Conservation (phyloP, 2,113 vertebrate species). For the Reinhardtius hippoglossoides region DNA sequence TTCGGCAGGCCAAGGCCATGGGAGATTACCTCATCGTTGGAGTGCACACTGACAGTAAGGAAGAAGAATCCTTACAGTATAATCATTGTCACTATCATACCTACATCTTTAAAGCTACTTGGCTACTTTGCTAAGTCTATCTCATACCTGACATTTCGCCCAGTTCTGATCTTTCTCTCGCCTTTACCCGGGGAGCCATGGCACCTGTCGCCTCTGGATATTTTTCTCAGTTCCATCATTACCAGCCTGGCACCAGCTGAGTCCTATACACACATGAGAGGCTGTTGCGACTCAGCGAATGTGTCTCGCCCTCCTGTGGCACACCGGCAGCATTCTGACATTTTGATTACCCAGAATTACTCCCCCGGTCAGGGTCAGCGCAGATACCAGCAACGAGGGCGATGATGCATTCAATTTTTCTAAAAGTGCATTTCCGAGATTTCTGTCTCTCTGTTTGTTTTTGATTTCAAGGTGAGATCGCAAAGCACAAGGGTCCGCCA, state of each 20-base stretch:
- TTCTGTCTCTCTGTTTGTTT: not conserved
- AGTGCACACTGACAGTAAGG: constrained; percentile 94
- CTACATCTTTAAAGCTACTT: not conserved
- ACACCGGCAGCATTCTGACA: constrained; percentile 22
- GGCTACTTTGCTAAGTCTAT: not conserved
- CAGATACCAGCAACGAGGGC: constrained; percentile 1
- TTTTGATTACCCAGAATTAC: constrained; percentile 20
- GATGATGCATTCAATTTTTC: not conserved
- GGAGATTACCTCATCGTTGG: constrained; percentile 96
- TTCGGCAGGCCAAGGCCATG: constrained; percentile 96
- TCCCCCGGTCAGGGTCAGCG: not conserved
- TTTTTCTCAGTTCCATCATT: not conserved
- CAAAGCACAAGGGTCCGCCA: constrained; percentile 96
- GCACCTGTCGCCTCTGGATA: not conserved
- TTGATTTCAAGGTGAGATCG: constrained; percentile 88
- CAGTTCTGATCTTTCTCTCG: not conserved
- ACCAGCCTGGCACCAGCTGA: constrained; percentile 25
- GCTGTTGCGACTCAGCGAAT: constrained; percentile 2
- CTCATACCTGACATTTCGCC: not conserved
- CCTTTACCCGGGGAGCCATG: not conserved
- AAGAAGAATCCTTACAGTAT: not conserved
- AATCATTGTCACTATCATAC: not conserved
- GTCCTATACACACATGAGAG: not conserved
- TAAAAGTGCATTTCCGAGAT: not conserved
- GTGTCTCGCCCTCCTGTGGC: constrained; percentile 10